Base-by-base conservation (phyloP, 2,888 invertebrate species). In the Rhogogaster chlorosoma region DNA sequence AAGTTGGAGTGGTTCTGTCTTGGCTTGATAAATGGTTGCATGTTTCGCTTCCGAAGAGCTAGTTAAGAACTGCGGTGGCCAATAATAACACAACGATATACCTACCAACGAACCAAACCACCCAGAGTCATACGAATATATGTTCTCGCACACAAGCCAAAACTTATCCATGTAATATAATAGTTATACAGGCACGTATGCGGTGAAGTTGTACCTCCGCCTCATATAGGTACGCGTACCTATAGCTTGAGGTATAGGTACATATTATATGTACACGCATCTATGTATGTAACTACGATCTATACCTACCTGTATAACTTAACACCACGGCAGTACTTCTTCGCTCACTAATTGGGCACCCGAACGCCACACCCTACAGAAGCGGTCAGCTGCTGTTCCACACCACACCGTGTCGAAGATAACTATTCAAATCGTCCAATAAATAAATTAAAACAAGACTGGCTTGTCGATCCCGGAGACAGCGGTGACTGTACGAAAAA, bases 281-380 rank as follows among this genome's bases (percentile, higher is more conserved):
- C 18, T 73, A 73, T 29, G 70, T 73, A 49, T 49, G 75, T 53
- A 77, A 77, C 45, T 53, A 77, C 15, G 49, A 77, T 77, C 77
- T 77, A 77, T 77, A 53, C 45, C 53, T 49, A 45, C 71, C 49
- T 29, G 77, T 53, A 53, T 77, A 77, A 77, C 77, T 77, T 53
- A 77, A 77, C 77, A 77, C 77, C 49, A 29, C n/a, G n/a, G 53
- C 53, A 67, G n/a, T 57, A 61, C 80, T 88, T 87, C 88, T 78
- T 84, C 85, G 85, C 84, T 86, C 85, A 85, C 88, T 88, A 89
- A 89, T 88, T 89, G 87, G 88, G 83, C 88, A 87, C 70, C 86
- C 84, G 61, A 71, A 53, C 26, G 87, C 87, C 87, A 87, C 89
- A 88, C 88, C 86, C 87, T 84, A 77, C 77, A 77, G 77, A 77